These are phyloP conservation scores for Bedellia somnulentella DNA, from an alignment of 2,888 invertebrate genomes.

Conservation along the genomic window DNA sequence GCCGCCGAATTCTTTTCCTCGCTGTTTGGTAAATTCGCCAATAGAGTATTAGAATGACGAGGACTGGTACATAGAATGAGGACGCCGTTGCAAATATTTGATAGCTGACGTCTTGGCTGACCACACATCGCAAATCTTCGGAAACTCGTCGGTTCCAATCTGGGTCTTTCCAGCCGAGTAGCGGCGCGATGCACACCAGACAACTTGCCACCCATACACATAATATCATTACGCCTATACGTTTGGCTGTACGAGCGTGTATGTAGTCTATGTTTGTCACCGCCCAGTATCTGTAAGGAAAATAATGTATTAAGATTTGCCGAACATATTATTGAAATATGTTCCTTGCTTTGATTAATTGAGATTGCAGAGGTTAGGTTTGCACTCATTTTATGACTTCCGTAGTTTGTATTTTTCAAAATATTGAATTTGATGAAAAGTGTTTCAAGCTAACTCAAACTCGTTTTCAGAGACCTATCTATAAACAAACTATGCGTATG, in stretches of 20 bases:
- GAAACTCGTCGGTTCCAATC: slow-evolving; percentile 59
- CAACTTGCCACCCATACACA: slow-evolving; percentile 84
- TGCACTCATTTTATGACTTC: too few species aligned
- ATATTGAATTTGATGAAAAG: too few species aligned
- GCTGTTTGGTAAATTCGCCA: slow-evolving; percentile 91
- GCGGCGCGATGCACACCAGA: slow-evolving; percentile 83
- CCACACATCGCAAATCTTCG: slow-evolving; percentile 70
- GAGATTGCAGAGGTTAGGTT: too few species aligned
- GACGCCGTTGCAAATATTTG: slow-evolving; percentile 90
- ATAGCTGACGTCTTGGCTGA: slow-evolving; percentile 82
- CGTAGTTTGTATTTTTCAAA: too few species aligned
- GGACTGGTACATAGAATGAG: slow-evolving; percentile 88
- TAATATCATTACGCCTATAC: slow-evolving; percentile 79
- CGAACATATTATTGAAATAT: neutral
- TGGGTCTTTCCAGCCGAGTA: slow-evolving; percentile 79
- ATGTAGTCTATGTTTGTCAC: slow-evolving; percentile 91
- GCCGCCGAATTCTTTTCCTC: slow-evolving; percentile 77
- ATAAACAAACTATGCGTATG: too few species aligned
- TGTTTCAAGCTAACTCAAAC: too few species aligned
- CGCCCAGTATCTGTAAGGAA: slow-evolving; percentile 75
- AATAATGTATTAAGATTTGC: slow-evolving; percentile 4
- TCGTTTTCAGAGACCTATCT: too few species aligned
- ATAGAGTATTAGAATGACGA: slow-evolving; percentile 86
- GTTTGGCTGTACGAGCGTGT: slow-evolving; percentile 74
- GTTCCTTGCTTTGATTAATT: neutral